These are phyloP conservation scores for Belonocnema kinseyi DNA, from an alignment of 1,140 invertebrate species.

Conservation along the genomic window DNA sequence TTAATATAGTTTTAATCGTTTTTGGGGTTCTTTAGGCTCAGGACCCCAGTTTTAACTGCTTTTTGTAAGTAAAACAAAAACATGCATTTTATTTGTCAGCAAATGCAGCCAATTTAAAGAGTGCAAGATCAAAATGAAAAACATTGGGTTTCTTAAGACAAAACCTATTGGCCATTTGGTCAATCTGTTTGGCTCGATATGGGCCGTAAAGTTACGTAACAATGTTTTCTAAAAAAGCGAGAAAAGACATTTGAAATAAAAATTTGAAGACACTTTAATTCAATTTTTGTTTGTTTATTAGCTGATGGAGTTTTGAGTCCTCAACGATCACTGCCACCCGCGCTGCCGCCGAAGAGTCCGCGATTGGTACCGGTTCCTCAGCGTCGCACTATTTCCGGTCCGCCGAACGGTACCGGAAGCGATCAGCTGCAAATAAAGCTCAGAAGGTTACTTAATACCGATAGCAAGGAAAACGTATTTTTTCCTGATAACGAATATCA, in stretches of 20 bases:
- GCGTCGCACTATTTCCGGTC: constrained; percentile 69
- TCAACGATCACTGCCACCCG: constrained; percentile 76
- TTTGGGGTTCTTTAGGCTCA: no score
- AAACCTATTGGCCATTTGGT: no score
- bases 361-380: constrained; percentile 72
- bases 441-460: constrained; percentile 83
- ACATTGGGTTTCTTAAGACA: no score
- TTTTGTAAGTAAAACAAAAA: no score
- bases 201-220: no score
- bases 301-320: constrained; percentile 78
- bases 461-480: constrained; percentile 80
- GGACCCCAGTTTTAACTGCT: no score
- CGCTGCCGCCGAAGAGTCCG: constrained; percentile 76
- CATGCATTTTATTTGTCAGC: no score
- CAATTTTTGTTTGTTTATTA: constrained; percentile 41
- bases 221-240: no score
- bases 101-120: no score
- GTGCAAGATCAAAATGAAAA: no score
- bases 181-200: no score
- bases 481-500: constrained; percentile 61
- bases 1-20: no score
- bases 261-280: background rate
- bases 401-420: constrained; percentile 66
- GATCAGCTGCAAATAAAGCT: constrained; percentile 88
- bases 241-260: background rate